Conservation (phyloP, 2,888 invertebrate species). For the Acanthacorydalis orientalis region DNA sequence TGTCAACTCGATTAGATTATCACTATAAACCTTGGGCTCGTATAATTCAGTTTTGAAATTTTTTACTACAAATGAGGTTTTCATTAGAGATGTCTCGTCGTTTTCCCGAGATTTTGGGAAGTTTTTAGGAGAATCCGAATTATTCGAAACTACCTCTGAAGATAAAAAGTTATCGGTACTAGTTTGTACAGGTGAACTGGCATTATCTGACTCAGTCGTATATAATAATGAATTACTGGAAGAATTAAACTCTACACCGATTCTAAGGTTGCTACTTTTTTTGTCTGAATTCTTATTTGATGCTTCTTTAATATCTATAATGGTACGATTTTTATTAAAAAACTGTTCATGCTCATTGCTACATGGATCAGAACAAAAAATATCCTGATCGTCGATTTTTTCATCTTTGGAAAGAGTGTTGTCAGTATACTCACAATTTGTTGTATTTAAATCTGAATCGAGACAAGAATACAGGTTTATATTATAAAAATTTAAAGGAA, state of each 20-base stretch:
- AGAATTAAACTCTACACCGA: slow-evolving; percentile 20
- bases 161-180: slow-evolving; percentile 28
- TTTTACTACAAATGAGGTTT: slow-evolving; percentile 3
- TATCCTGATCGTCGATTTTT: too few relatives aligned
- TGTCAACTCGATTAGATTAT: slow-evolving; percentile 3
- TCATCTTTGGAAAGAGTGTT: too few relatives aligned
- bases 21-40: slow-evolving; percentile 5
- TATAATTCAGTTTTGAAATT: slow-evolving; percentile 7
- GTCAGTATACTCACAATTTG: too few relatives aligned
- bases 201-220: slow-evolving; percentile 23
- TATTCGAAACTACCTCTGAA: slow-evolving; percentile 25
- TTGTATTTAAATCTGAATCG: too few relatives aligned
- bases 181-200: slow-evolving; percentile 31
- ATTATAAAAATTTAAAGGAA: too few relatives aligned
- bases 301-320: slow-evolving; percentile 4
- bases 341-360: slow-evolving; percentile 2
- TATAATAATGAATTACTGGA: slow-evolving; percentile 23
- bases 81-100: neutral
- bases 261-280: neutral
- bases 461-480: too few relatives aligned
- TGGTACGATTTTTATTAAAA: slow-evolving; percentile 6
- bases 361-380: neutral
- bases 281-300: neutral
- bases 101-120: slow-evolving; percentile 13
- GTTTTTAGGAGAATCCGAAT: slow-evolving; percentile 26